phyloP scores from a whole-genome alignment of 2,797 vertebrate genomes.

The Tenualosa thibaudeaui region DNA sequence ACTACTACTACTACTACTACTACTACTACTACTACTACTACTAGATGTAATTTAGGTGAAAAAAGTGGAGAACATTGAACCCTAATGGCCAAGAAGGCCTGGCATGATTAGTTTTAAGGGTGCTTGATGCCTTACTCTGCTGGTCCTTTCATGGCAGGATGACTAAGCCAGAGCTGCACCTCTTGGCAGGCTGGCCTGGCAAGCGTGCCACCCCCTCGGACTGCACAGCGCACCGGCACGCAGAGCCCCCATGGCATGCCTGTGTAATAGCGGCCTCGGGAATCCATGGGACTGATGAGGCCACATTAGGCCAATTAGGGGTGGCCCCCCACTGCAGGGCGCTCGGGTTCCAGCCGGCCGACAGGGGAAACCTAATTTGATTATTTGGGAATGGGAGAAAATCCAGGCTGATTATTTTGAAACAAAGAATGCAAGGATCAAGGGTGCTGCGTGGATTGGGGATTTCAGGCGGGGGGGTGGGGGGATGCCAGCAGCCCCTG shows the following conservation, averaged over 20 bases:
- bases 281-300: constrained; percentile 61
- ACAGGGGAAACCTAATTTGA: constrained; percentile 40
- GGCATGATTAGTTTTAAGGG: constrained; percentile 68
- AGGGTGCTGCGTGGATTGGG: background rate
- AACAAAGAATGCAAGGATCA: constrained; percentile 41
- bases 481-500: background rate
- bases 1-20: background rate
- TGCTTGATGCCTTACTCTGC: constrained; percentile 63
- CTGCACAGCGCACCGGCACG: background rate
- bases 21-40: too few relatives aligned
- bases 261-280: constrained; percentile 46
- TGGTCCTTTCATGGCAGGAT: constrained; percentile 77
- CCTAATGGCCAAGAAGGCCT: constrained; percentile 38
- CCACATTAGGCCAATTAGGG: constrained; percentile 68
- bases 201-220: constrained; percentile 35
- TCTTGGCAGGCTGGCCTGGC: too few relatives aligned
- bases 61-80: constrained; percentile 57
- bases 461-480: background rate
- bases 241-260: constrained; percentile 48
- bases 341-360: constrained; percentile 58
- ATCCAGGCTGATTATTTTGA: constrained; percentile 51
- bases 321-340: constrained; percentile 42
- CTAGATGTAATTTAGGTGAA: background rate
- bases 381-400: constrained; percentile 47
- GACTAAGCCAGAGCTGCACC: constrained; percentile 44